These are phyloP conservation scores for Panzeria rudis DNA, from an alignment of 2,888 invertebrate genomes.

Conservation along the genomic window DNA sequence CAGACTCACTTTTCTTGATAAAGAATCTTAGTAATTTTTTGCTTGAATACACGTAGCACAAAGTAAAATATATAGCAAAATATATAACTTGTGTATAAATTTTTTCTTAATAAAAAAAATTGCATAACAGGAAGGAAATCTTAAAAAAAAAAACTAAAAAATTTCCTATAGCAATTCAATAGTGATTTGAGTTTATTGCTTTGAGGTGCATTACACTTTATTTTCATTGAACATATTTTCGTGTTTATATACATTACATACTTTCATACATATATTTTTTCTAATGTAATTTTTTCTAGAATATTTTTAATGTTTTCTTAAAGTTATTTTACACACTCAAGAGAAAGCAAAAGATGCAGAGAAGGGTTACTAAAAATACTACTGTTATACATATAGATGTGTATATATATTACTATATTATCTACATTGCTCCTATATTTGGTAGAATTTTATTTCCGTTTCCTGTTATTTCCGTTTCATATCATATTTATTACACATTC, in stretches of 20 bases:
- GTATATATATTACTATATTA: background rate
- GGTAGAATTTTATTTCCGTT: conserved; percentile 65
- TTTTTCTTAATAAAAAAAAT: conserved; percentile 14
- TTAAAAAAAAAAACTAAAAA: conserved; percentile 25
- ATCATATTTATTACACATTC: conserved; percentile 48
- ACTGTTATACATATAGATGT: background rate
- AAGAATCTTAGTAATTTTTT: conserved; percentile 64
- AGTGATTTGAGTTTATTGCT: conserved; percentile 71
- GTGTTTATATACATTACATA: conserved; percentile 32
- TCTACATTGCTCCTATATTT: conserved; percentile 54
- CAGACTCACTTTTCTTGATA: conserved; percentile 39
- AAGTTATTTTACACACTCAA: background rate
- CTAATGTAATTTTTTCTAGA: conserved; percentile 7
- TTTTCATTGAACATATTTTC: conserved; percentile 69
- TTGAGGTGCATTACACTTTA: conserved; percentile 70
- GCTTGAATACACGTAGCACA: conserved; percentile 54
- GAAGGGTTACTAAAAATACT: background rate
- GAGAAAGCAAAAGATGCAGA: background rate
- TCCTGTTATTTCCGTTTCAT: conserved; percentile 67
- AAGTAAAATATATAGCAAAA: conserved; percentile 26
- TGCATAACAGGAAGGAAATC: background rate
- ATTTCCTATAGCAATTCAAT: conserved; percentile 63
- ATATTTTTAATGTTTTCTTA: conserved; percentile 40
- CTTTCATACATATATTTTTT: conserved; percentile 39
- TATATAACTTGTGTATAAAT: conserved; percentile 16